Evolutionary conservation across 2,113 vertebrate genomes (phyloP), one percentile per base, ranked within the genome.

Genomic region (Machaerirhynchus nigripectus): DNA sequence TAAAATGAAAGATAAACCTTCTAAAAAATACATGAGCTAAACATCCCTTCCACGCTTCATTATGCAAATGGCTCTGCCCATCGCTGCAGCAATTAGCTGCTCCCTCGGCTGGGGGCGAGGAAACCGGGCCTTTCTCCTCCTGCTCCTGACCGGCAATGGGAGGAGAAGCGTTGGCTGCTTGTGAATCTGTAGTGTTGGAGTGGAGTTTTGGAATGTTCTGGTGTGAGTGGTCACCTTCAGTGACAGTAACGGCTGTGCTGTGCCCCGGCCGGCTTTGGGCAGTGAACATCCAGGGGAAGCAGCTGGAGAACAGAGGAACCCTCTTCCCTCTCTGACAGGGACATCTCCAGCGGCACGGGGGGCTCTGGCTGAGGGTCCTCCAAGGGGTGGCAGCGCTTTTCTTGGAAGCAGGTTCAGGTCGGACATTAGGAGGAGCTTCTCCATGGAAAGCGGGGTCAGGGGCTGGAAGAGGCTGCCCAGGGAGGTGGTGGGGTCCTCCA

Each of bases 11-110:
- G 97, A 94, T 96, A 98, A 98, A 96, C 96, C 97, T 96, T 87
- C 95, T 97, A 96, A 98, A 98, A 98, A 96, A 98, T 96, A 97
- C 96, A 97, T 96, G 96, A 98, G 96, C 97, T 86, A 95, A 97
- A 95, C 95, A 91, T 94, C 96, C 96, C 86, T 88, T 95, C 95
- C 88, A 39, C 80, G 30, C 96, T 93, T 97, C 97, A 87, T 97
- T 97, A 97, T 97, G 98, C 96, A 97, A 97, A 98, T 95, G 53
- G 55, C 67, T 87, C 95, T 96, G 97, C 95, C 95, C 68, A 6
- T 44, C 1, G 27, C 94, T 1, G 33, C 65, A 39, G 96, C 97
- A 96, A 97, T 97, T 96, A 97, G 95, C 95, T 87, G 84, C 95
- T 87, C 95, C 86, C 96, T 89, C 1, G 31, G 56, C 42, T 91